Base-by-base conservation (phyloP, 2,797 vertebrate genomes). In the Parauchenoglanis punctatus region DNA sequence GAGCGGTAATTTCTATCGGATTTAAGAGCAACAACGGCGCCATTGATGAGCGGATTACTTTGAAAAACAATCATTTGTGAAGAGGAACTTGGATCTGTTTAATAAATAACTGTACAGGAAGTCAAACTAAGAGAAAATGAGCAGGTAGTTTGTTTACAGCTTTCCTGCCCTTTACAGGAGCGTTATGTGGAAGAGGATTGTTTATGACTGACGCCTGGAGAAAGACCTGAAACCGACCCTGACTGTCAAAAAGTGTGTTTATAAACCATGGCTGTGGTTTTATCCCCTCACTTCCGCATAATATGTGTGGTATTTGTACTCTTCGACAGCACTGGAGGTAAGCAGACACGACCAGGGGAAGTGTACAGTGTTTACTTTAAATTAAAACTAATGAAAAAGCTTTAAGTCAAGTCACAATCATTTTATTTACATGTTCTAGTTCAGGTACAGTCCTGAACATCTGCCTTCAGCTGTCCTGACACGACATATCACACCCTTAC, bases 311-410 rank as follows among this genome's bases (percentile, higher is more conserved):
- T 89, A 4, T 25, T 89, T n/a, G 18, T 91, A n/a, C 67, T 92
- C n/a, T n/a, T 40, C 68, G 84, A 89, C 85, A 87, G 87, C 84
- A 78, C 59, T 44, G 67, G n/a, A 90, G 91, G 91, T 92, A 83
- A 90, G 91, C 4, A 83, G 23, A 44, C 76, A 0, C 18, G 23
- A 11, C 20, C 44, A 75, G 35, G 28, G 13, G 18, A 58, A 15
- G 11, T 28, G 65, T 3, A 49, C 46, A 28, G 11, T 35, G 28
- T 68, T 68, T 35, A 67, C 13, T 17, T 46, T 46, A 44, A 18
- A 23, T 4, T 23, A 18, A 31, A 2, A 72, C 68, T 72, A 10
- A 20, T 20, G 18, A 35, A 2, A n/a, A 68, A 31, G 28, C 67
- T 68, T 68, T 7, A 17, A 72, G 35, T 17, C 35, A 15, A 52